Conservation (phyloP, 2,113 vertebrate genomes). For the Melanotaenia duboulayi region DNA sequence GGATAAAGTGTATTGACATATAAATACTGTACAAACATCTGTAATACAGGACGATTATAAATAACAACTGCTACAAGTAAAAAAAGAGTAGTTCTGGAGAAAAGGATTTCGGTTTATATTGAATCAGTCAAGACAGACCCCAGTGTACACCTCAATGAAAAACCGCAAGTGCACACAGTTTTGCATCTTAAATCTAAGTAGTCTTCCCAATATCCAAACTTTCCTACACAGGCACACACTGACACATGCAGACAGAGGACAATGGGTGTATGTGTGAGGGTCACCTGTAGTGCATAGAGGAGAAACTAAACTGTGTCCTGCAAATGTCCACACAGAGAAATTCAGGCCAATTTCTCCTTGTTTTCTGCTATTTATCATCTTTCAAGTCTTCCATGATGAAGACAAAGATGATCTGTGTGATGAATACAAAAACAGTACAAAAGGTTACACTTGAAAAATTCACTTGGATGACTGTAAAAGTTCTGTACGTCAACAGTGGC, state of each 20-base stretch:
- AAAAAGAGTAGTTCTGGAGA: conserved; percentile 35
- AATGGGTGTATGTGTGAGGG: conserved; percentile 17
- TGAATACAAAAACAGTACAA: conserved; percentile 72
- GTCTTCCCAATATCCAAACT: conserved; percentile 4
- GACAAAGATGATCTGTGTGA: conserved; percentile 38
- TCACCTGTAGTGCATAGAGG: conserved; percentile 74
- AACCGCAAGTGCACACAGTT: neutral
- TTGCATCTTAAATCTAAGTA: conserved; percentile 38
- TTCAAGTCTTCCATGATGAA: conserved; percentile 31
- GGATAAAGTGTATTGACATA: conserved; percentile 70
- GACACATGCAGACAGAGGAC: conserved; percentile 58
- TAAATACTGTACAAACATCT: conserved; percentile 81
- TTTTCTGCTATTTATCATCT: conserved; percentile 24
- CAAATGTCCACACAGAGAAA: conserved; percentile 51
- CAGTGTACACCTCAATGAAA: conserved; percentile 1
- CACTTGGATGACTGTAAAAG: conserved; percentile 30
- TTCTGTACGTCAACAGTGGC: conserved; percentile 35
- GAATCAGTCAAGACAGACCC: conserved; percentile 46
- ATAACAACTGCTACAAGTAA: conserved; percentile 41
- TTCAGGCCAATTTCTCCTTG: conserved; percentile 27
- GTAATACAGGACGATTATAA: conserved; percentile 54
- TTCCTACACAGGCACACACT: conserved; percentile 47
- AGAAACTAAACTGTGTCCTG: conserved; percentile 57
- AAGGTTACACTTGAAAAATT: conserved; percentile 46
- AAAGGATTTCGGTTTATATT: conserved; percentile 30